phyloP scores from a whole-genome alignment of 2,113 vertebrate species.

The Xenopus borealis region DNA sequence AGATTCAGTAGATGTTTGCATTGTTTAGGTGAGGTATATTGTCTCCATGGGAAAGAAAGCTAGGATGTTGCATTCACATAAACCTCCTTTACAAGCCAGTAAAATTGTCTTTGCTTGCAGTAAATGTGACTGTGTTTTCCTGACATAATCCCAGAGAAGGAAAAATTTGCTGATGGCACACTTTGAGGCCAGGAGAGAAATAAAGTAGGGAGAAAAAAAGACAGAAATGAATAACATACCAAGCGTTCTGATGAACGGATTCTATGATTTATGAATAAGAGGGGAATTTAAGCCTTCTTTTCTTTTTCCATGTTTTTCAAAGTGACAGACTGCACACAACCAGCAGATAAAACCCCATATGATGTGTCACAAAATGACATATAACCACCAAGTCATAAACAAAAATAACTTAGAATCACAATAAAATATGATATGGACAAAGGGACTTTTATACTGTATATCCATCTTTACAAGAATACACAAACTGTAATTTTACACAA shows the following conservation, averaged over 20 bases:
- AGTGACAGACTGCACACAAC: conserved; percentile 26
- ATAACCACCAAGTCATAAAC: conserved; percentile 10
- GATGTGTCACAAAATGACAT: conserved; percentile 11
- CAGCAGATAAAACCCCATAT: conserved; percentile 13
- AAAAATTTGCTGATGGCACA: conserved; percentile 39
- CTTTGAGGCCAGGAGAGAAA: conserved; percentile 24
- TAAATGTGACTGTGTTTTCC: conserved; percentile 26
- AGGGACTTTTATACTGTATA: background rate
- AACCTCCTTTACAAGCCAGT: conserved; percentile 35
- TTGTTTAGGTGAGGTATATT: conserved; percentile 30
- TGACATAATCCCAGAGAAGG: conserved; percentile 25
- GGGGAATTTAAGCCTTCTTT: conserved; percentile 15
- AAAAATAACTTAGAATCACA: background rate
- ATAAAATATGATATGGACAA: background rate
- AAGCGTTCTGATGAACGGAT: conserved; percentile 25
- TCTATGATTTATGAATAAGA: conserved; percentile 16
- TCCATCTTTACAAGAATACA: too few species aligned
- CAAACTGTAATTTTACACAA: too few species aligned
- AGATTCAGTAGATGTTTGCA: conserved; percentile 15
- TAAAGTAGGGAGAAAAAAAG: conserved; percentile 30
- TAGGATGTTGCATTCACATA: conserved; percentile 32
- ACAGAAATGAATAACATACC: conserved; percentile 20
- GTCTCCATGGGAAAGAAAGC: conserved; percentile 30
- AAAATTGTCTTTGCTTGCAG: conserved; percentile 40
- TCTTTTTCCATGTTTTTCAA: conserved; percentile 29